Conservation (phyloP, 1,140 invertebrate genomes). For the Caerostris extrusa region DNA sequence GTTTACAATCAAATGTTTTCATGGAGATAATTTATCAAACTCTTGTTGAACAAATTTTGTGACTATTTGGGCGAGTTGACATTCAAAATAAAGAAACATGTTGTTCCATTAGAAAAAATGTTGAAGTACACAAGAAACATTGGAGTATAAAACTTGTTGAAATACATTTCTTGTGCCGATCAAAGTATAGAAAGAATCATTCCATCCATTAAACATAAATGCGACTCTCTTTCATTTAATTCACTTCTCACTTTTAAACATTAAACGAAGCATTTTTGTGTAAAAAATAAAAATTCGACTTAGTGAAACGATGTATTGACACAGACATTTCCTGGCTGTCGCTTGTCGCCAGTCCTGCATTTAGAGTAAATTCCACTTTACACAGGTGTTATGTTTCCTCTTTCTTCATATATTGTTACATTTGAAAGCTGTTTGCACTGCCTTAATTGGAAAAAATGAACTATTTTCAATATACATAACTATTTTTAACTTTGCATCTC, state of each 20-base stretch:
- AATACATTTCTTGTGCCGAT: conserved; percentile 10
- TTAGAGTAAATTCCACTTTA: background rate
- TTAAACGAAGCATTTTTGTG: background rate
- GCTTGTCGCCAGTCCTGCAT: background rate
- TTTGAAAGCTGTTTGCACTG: conserved; percentile 62
- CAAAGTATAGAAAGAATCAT: conserved; percentile 42
- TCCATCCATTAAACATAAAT: background rate
- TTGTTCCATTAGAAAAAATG: too few species aligned
- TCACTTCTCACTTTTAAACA: background rate
- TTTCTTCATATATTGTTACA: background rate
- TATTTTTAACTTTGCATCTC: background rate
- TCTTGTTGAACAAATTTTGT: too few species aligned
- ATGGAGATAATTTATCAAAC: too few species aligned
- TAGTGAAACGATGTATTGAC: background rate
- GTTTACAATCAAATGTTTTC: too few species aligned
- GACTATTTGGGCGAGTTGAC: too few species aligned
- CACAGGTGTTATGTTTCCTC: background rate
- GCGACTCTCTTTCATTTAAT: background rate
- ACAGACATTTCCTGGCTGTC: background rate
- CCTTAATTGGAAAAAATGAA: background rate
- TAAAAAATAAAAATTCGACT: background rate
- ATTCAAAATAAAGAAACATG: background rate
- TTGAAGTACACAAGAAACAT: background rate
- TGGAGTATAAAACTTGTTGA: background rate
- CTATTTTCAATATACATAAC: conserved; percentile 42